A percentile compares a stretch with the other conserved stretches of the same genome.
phyloP scores from a whole-genome alignment of 2,888 invertebrate genomes.

The Pachymerium ferrugineum region DNA sequence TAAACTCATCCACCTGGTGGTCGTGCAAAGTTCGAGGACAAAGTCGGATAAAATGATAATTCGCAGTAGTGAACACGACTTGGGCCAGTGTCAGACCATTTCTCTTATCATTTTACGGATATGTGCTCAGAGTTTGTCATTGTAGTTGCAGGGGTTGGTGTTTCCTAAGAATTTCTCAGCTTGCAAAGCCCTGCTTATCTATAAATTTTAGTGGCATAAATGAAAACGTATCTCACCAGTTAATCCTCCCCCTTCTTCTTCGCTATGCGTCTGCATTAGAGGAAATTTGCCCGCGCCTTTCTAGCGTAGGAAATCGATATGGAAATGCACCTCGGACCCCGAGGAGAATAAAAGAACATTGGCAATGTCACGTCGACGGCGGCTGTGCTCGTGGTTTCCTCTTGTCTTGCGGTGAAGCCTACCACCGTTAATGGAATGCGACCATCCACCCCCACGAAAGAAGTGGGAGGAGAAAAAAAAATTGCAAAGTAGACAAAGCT shows the following conservation, averaged over 20 bases:
- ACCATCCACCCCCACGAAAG: neutral
- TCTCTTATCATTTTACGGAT: neutral
- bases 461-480: neutral
- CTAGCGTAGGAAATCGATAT: neutral
- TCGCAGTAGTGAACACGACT: constrained; percentile 15
- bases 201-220: constrained; percentile 6
- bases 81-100: constrained; percentile 1
- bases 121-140: neutral
- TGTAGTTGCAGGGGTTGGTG: neutral
- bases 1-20: neutral
- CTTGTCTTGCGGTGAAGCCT: constrained; percentile 4
- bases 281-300: neutral
- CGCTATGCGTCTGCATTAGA: constrained; percentile 8
- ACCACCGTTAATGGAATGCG: constrained; percentile 13
- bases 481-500: neutral
- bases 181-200: neutral
- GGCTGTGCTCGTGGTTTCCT: constrained; percentile 4
- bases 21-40: neutral
- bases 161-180: neutral
- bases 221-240: constrained; percentile 13
- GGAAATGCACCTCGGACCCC: constrained; percentile 13
- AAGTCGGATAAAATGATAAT: neutral
- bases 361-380: constrained; percentile 9
- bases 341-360: constrained; percentile 13
- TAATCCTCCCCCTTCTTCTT: neutral